Evolutionary conservation across 2,113 vertebrate genomes (phyloP).

Genomic region (Anguilla japonica): DNA sequence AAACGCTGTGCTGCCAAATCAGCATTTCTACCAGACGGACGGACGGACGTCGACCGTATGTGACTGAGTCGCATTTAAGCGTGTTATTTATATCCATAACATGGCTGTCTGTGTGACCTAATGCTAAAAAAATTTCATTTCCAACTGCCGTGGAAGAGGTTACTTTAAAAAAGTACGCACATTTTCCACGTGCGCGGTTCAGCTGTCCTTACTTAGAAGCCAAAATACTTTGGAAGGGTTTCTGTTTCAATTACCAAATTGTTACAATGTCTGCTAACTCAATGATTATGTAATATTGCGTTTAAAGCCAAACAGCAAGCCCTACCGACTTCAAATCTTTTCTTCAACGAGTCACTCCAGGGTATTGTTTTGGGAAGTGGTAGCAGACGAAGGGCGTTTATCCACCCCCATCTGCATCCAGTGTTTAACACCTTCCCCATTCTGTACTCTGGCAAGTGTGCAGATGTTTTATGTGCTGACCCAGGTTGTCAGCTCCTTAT

Average conservation of each 20-base stretch:
- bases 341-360: not conserved
- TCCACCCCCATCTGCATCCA: not conserved
- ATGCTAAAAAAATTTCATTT: constrained; percentile 32
- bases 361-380: not conserved
- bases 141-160: not conserved
- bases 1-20: not conserved
- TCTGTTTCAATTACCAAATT: not conserved
- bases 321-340: not conserved
- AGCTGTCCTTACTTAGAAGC: not conserved
- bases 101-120: not conserved
- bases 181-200: constrained; percentile 41
- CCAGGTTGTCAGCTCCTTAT: not conserved
- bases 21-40: not conserved
- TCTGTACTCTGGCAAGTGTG: not conserved
- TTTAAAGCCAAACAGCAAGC: not conserved
- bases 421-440: not conserved
- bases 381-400: not conserved
- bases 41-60: not conserved
- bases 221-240: not conserved
- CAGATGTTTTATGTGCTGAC: not conserved
- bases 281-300: not conserved
- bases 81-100: not conserved
- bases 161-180: constrained; percentile 13
- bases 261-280: not conserved
- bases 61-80: not conserved